Conservation (phyloP, 2,113 vertebrate genomes). For the Coregonus clupeaformis region DNA sequence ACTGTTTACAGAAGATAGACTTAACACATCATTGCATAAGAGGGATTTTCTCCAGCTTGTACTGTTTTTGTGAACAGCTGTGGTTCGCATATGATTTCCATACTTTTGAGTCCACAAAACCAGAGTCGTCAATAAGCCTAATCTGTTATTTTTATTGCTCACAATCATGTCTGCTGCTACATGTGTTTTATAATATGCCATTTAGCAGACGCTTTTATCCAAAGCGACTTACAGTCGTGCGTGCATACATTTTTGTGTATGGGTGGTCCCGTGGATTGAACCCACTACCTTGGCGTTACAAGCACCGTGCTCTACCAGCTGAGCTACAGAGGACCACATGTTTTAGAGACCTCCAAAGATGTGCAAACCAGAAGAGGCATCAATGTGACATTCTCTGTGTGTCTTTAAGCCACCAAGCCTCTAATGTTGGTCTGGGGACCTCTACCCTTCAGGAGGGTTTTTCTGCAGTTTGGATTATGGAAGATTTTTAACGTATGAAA, state of each 20-base stretch:
- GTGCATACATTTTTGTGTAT: too few species aligned
- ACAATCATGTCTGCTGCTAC: slow-evolving; percentile 46
- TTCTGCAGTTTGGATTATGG: not conserved
- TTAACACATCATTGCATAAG: slow-evolving; percentile 22
- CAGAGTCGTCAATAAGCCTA: slow-evolving; percentile 39
- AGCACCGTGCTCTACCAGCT: too few species aligned
- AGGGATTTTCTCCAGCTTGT: not conserved
- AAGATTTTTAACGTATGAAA: not conserved
- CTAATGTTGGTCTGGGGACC: not conserved
- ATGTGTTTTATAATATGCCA: too few species aligned
- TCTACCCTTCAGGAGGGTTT: slow-evolving; percentile 8
- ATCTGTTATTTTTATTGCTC: slow-evolving; percentile 40
- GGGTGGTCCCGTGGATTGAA: too few species aligned
- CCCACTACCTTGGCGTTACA: too few species aligned
- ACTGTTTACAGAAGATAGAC: not conserved
- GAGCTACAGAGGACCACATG: too few species aligned
- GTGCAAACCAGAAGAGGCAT: too few species aligned
- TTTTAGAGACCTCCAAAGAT: not conserved
- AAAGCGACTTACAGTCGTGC: too few species aligned
- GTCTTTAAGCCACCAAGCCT: too few species aligned
- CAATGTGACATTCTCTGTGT: too few species aligned
- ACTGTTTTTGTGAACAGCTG: not conserved
- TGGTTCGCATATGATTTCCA: not conserved
- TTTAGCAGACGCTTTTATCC: too few species aligned
- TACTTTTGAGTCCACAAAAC: slow-evolving; percentile 15